Evolutionary conservation across 2,113 vertebrate genomes (phyloP), one percentile per base, ranked within the genome.

Genomic region (Gallinago paraguaiae): DNA sequence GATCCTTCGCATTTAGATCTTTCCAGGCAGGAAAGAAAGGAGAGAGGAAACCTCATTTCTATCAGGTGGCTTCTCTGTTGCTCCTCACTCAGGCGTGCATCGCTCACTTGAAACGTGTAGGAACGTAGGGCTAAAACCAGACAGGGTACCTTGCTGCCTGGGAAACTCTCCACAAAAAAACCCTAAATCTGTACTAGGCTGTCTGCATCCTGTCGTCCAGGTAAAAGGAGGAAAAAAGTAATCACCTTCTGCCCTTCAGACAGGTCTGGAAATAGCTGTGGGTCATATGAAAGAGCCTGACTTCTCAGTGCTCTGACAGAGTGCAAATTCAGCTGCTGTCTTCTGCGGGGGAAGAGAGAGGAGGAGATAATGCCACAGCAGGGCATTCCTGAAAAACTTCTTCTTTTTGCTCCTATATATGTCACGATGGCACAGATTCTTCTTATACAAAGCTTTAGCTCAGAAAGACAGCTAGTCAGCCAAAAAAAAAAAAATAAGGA

Each of bases 311-410:
- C 61, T 56, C 68, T 86, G 86, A 68, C 60, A 92, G 82, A 77
- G 85, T 88, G 72, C 85, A 94, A 93, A 96, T 96, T 95, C 90
- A 90, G 90, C 69, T 84, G 76, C 92, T 92, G 72, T 63, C 86
- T 90, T 92, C 88, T 5, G 7, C 60, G 33, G 75, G 20, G 61
- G 53, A 86, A 70, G 28, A 70, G 71, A 57, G 60, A 78, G 54
- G 28, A 77, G 30, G 9, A 93, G 76, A 88, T 82, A 95, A 90
- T 84, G 91, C 77, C 93, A 91, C 90, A 94, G 91, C 86, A 90
- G 85, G 84, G n/a, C 70, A 56, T 60, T 75, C 72, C 57, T 86
- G 77, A 79, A 84, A 92, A 67, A 48, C 37, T 59, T 33, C 54
- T 70, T 63, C 35, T 82, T 91, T 92, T 84, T 92, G 43, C 53